Evolutionary conservation across 2,113 vertebrate species (phyloP), one percentile per base, ranked within the genome.

Genomic region (Lycocorax pyrrhopterus): DNA sequence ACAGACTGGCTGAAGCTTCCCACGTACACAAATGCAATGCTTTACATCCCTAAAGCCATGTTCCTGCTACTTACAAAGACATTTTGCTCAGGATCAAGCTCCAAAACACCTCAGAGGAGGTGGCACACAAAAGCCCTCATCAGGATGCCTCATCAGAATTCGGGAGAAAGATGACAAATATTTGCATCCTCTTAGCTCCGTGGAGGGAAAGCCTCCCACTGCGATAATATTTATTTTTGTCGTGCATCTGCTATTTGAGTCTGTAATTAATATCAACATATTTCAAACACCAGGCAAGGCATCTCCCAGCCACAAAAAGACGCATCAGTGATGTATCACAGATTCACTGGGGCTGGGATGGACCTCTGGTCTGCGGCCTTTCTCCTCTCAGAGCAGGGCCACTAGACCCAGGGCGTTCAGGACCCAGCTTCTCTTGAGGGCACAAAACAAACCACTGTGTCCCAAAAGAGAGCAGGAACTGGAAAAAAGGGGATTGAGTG

Each of bases 141-240:
- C 68, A 77, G 58, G 83, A 95, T 90, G 88, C 79, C 72, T 89
- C 80, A 53, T 80, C 66, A 81, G 79, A 90, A 78, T 73, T 44
- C 37, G 1, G 44, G 49, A 90, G 66, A 81, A 89, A 59, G 51
- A 81, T 5, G 23, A 89, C 75, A 97, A 97, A 96, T 92, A 96
- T 95, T 96, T 96, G 92, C 85, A 93, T 96, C 93, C 89, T 92
- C 90, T 95, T 80, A 80, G 88, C 72, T 84, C 90, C 6, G 10
- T 1, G 8, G 68, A 78, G 76, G 86, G 49, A 93, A 89, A 92
- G 88, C 88, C 95, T 93, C 94, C 94, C 88, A 68, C 85, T 82
- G 94, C n/a, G 80, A 84, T 93, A 90, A 90, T 81, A 94, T 96
- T 97, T 97, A 96, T 97, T 97, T 97, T 89, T 87, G 95, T 92